These are phyloP conservation scores for Spizaetus ornatus DNA, from an alignment of 2,113 vertebrate species.

Conservation along the genomic window DNA sequence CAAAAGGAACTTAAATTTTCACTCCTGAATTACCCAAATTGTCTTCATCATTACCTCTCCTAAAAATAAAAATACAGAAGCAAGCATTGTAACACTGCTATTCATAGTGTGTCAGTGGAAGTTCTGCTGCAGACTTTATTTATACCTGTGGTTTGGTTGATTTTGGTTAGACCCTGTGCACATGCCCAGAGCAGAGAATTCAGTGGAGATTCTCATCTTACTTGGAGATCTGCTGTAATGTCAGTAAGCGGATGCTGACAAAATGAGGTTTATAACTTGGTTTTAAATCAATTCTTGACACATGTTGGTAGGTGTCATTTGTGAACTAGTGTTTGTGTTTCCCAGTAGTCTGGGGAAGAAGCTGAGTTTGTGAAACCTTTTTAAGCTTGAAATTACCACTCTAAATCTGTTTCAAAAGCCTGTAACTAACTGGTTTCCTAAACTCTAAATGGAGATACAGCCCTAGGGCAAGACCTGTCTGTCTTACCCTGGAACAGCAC, in stretches of 20 bases:
- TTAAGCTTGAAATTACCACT: not conserved
- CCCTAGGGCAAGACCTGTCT: not conserved
- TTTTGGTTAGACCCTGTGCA: not conserved
- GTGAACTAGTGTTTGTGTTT: not conserved
- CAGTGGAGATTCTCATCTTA: not conserved
- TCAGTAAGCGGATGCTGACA: not conserved
- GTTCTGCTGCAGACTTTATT: not conserved
- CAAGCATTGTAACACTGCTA: not conserved
- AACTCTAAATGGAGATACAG: not conserved
- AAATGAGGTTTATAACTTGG: not conserved
- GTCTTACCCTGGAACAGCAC: not conserved
- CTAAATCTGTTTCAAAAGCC: not conserved
- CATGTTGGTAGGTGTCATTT: not conserved
- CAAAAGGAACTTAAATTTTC: not conserved
- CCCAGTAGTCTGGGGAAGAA: not conserved
- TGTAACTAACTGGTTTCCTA: not conserved
- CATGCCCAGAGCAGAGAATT: not conserved
- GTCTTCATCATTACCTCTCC: not conserved
- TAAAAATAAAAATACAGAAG: not conserved
- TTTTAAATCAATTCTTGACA: not conserved
- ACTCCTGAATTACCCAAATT: not conserved
- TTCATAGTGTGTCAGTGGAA: rapidly evolving
- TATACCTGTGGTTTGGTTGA: not conserved
- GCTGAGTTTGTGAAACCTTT: not conserved
- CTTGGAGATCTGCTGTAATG: not conserved